phyloP scores from a whole-genome alignment of 2,113 vertebrate species.

The Syrmaticus mikado region DNA sequence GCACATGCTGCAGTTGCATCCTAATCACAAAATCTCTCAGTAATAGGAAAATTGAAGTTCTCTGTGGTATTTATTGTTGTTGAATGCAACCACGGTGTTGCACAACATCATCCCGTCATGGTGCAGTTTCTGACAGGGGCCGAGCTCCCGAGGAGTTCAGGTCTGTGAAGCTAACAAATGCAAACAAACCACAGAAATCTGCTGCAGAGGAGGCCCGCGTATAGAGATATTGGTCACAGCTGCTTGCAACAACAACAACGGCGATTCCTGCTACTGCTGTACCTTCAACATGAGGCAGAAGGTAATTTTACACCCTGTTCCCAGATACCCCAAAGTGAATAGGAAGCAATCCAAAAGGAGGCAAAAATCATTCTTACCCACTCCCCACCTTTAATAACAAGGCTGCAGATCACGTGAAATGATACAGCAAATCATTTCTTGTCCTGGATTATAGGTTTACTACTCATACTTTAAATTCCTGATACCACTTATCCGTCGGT shows the following conservation, averaged over 20 bases:
- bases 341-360: background rate
- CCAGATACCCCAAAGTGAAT: background rate
- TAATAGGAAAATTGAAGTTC: background rate
- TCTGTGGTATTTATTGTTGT: background rate
- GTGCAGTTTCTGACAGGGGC: background rate
- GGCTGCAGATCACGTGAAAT: background rate
- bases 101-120: background rate
- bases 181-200: background rate
- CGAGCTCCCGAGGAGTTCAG: background rate
- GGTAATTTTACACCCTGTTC: background rate
- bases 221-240: background rate
- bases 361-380: background rate
- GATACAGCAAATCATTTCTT: background rate
- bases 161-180: background rate
- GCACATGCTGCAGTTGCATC: background rate
- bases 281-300: background rate
- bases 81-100: background rate
- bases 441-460: background rate
- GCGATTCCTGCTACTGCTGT: background rate
- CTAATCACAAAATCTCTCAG: background rate
- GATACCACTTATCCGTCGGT: background rate
- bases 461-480: background rate
- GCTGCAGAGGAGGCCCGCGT: fast-evolving
- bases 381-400: background rate
- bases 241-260: background rate